These are phyloP conservation scores for Emydoidea blandingii DNA, from an alignment of 2,797 vertebrate genomes.

Conservation along the genomic window DNA sequence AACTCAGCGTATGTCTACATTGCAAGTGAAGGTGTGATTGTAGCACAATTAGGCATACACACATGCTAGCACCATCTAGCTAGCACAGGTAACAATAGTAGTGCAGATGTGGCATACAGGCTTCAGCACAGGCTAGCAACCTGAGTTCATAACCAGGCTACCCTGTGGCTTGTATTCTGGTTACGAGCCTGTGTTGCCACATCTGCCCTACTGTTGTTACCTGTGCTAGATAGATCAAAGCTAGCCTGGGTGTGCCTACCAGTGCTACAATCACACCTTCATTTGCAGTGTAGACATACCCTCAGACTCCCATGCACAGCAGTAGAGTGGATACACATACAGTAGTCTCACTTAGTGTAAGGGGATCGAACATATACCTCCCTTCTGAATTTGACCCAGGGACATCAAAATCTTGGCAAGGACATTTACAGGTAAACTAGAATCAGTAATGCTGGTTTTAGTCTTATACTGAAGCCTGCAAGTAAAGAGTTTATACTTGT, in stretches of 20 bases:
- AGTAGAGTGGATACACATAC: neutral
- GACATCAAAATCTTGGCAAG: rapidly evolving
- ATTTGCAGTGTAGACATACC: neutral
- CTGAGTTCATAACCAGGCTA: neutral
- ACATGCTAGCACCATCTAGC: neutral
- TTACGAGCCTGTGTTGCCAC: neutral
- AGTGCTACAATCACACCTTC: neutral
- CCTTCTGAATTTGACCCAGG: neutral
- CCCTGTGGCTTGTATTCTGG: neutral
- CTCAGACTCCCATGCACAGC: neutral
- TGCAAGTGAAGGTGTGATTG: neutral
- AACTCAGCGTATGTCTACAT: neutral
- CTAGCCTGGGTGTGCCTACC: neutral
- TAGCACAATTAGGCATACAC: neutral
- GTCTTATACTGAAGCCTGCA: neutral
- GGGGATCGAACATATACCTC: neutral
- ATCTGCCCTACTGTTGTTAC: neutral
- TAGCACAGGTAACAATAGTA: neutral
- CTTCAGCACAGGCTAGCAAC: neutral
- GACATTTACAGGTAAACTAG: neutral
- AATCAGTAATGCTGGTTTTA: neutral
- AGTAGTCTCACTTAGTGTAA: neutral
- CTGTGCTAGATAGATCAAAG: neutral
- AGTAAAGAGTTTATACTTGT: neutral
- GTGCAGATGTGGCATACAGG: neutral